Conservation (phyloP, 1,140 invertebrate species). For the Tetragnatha versicolor region DNA sequence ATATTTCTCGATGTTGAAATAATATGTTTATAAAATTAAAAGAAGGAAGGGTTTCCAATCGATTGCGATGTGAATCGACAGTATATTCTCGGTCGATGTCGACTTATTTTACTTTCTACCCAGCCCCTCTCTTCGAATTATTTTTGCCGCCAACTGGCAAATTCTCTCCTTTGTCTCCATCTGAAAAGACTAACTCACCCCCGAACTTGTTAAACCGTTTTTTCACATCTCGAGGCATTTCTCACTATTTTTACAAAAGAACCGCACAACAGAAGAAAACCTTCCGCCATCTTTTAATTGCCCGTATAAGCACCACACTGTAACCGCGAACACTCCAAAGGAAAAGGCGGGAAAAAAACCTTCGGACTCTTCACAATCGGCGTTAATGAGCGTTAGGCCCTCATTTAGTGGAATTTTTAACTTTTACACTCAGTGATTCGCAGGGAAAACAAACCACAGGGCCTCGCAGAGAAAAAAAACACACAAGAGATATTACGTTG, state of each 20-base stretch:
- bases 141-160: conserved; percentile 43
- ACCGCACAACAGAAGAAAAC: conserved; percentile 30
- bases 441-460: conserved; percentile 42
- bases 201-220: conserved; percentile 48
- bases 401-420: conserved; percentile 48
- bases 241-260: conserved; percentile 52
- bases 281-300: conserved; percentile 37
- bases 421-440: conserved; percentile 1
- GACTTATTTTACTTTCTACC: not conserved
- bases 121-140: conserved; percentile 14
- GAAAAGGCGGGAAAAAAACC: conserved; percentile 12
- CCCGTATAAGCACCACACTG: not conserved
- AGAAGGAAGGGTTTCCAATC: too few species aligned
- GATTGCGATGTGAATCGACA: too few species aligned
- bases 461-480: conserved; percentile 2
- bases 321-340: not conserved
- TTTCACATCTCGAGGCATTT: conserved; percentile 27
- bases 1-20: too few species aligned
- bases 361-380: conserved; percentile 41
- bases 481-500: conserved; percentile 21
- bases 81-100: not conserved
- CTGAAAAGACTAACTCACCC: conserved; percentile 44
- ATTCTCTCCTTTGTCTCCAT: conserved; percentile 33
- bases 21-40: too few species aligned
- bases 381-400: conserved; percentile 49